Base-by-base conservation (phyloP, 2,113 vertebrate genomes). In the Haemorhous mexicanus region DNA sequence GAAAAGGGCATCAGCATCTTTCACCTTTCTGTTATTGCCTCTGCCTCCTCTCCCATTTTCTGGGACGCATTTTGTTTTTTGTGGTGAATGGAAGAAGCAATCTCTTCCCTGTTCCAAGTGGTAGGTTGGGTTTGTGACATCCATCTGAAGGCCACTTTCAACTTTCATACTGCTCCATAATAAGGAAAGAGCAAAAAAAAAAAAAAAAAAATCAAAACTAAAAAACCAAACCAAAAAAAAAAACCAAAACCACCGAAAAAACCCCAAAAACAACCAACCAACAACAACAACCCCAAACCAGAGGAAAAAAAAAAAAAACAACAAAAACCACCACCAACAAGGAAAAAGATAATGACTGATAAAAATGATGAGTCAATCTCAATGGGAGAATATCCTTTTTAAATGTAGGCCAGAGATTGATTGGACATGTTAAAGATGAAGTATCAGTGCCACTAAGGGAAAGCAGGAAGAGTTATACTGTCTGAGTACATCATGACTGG, bases 401-500 rank as follows among this genome's bases (percentile, higher is more conserved):
- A 81, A 62, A 80, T 39, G 32, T 64, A 87, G 75, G 39, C 35
- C 79, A 56, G 55, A 84, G 43, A 75, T 53, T 89, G 74, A 85
- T 92, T 84, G 2, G 59, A n/a, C 37, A 32, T 55, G 33, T 43
- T 88, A 78, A 89, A 70, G 63, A 82, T 89, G 85, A 85, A 66
- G 49, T 59, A 62, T 35, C 76, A 72, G 11, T 79, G 23, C 59
- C 74, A 26, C 30, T 67, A 64, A 69, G 46, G 59, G 41, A 87
- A 85, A 86, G 55, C 44, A 85, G 50, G 52, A 94, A 92, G 93
- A 82, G 76, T 90, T 4, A 92, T 94, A 59, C 67, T 67, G 53
- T 92, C 79, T 95, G 70, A 93, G 43, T 78, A 85, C 81, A 89
- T 72, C 20, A 33, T 91, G 77, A 75, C 8, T 92, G 63, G n/a